A percentile compares a stretch with the other conserved stretches of the same genome.
Conservation (phyloP, 92 coral and sea anemone genomes). For the Pocillopora meandrina region DNA sequence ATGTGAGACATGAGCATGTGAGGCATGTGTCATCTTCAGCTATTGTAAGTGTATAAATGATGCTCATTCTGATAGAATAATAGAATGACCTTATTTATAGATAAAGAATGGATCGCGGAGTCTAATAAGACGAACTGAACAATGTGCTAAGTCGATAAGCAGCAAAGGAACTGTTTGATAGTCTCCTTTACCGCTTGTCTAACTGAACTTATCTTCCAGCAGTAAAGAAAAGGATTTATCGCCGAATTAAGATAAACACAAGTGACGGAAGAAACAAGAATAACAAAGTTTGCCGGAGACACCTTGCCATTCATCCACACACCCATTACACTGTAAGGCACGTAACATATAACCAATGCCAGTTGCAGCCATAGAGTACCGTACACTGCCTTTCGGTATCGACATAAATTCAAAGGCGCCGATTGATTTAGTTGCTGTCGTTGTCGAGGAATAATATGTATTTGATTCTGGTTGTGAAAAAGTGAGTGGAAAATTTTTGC, state of each 20-base stretch:
- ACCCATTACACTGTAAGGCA: too few relatives aligned
- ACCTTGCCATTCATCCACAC: too few relatives aligned
- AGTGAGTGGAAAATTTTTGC: neutral
- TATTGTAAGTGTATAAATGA: too few relatives aligned
- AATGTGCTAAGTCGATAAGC: neutral
- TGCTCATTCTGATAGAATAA: too few relatives aligned
- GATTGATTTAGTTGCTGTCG: neutral
- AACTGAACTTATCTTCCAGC: constrained; percentile 17
- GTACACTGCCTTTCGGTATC: neutral
- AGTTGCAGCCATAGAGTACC: neutral
- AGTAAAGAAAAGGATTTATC: constrained; percentile 33
- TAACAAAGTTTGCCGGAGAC: too few relatives aligned
- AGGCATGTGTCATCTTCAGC: too few relatives aligned
- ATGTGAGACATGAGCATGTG: too few relatives aligned
- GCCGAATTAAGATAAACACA: constrained; percentile 10
- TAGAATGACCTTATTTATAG: too few relatives aligned
- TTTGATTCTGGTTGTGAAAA: neutral
- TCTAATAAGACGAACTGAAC: neutral
- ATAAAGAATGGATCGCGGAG: too few relatives aligned
- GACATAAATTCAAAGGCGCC: neutral
- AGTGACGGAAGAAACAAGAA: too few relatives aligned
- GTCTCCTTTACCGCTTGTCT: constrained; percentile 6
- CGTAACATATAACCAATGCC: neutral
- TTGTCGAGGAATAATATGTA: neutral
- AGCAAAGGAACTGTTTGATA: neutral